These are phyloP conservation scores for Neostethus bicornis DNA, from an alignment of 2,797 vertebrate species.

Conservation along the genomic window DNA sequence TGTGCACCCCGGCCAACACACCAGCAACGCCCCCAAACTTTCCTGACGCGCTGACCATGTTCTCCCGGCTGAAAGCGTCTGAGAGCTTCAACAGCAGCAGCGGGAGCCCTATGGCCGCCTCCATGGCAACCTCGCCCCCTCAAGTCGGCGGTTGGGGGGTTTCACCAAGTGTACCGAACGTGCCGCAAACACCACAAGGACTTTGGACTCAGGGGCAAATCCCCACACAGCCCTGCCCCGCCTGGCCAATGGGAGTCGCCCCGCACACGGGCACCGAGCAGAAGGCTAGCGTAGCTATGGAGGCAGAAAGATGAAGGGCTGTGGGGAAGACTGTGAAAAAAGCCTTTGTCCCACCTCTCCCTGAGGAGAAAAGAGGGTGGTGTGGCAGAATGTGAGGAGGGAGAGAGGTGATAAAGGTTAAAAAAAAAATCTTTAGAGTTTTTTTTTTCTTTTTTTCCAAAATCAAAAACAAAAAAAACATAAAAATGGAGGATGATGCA, in stretches of 20 bases:
- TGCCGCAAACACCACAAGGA: constrained; percentile 81
- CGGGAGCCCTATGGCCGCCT: constrained; percentile 84
- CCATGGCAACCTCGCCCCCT: constrained; percentile 89
- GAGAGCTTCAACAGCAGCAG: constrained; percentile 91
- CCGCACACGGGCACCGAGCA: constrained; percentile 87
- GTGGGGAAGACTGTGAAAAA: constrained; percentile 58
- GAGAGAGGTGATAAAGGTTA: constrained; percentile 21
- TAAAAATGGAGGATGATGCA: constrained; percentile 25
- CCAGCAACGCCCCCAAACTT: constrained; percentile 97
- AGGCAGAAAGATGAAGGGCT: constrained; percentile 95
- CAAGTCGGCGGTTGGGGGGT: constrained; percentile 80
- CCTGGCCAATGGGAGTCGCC: constrained; percentile 87
- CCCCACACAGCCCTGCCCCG: constrained; percentile 77
- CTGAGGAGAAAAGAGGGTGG: constrained; percentile 4
- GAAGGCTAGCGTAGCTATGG: constrained; percentile 93
- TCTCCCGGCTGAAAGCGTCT: constrained; percentile 95
- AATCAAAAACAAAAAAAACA: background rate
- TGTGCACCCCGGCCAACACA: constrained; percentile 98
- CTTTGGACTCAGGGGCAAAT: constrained; percentile 89
- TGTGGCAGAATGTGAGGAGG: constrained; percentile 1
- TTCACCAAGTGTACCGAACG: constrained; percentile 71
- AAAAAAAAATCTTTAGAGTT: no score
- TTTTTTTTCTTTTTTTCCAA: constrained; percentile 43
- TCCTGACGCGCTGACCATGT: constrained; percentile 95
- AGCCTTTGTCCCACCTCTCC: constrained; percentile 6